phyloP scores from a whole-genome alignment of 2,888 invertebrate species.

The Galerucella nymphaeae region DNA sequence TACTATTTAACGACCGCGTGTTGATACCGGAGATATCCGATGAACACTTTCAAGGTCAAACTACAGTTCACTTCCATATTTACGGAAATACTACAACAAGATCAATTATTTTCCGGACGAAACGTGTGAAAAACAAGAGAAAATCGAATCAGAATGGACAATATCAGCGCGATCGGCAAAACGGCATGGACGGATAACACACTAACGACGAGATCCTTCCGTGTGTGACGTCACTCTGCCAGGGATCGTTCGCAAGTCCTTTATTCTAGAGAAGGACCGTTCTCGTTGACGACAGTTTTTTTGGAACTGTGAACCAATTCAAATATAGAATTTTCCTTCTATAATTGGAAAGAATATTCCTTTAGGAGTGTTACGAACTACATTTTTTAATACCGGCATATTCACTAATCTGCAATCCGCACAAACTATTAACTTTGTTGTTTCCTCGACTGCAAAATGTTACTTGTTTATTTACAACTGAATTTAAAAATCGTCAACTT shows the following conservation, averaged over 20 bases:
- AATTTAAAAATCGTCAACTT: too few relatives aligned
- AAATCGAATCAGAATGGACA: slow-evolving; percentile 38
- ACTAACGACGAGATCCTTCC: slow-evolving; percentile 58
- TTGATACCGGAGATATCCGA: neutral
- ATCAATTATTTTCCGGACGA: slow-evolving; percentile 1
- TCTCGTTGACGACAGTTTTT: neutral
- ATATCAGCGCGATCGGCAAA: slow-evolving; percentile 46
- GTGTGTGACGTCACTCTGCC: slow-evolving; percentile 64
- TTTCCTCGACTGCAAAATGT: too few relatives aligned
- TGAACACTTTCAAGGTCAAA: slow-evolving; percentile 19
- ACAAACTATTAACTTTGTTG: too few relatives aligned
- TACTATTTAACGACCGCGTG: slow-evolving; percentile 14
- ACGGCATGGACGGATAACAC: slow-evolving; percentile 57
- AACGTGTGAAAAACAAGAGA: slow-evolving; percentile 4
- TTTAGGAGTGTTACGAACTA: too few relatives aligned
- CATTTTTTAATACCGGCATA: too few relatives aligned
- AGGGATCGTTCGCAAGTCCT: slow-evolving; percentile 54
- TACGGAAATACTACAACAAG: slow-evolving; percentile 9
- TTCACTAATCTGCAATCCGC: too few relatives aligned
- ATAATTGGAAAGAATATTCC: too few relatives aligned
- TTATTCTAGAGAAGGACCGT: slow-evolving; percentile 9
- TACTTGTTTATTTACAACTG: too few relatives aligned
- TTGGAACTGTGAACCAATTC: neutral
- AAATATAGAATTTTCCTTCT: too few relatives aligned
- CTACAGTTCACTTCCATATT: slow-evolving; percentile 3